These are phyloP conservation scores for Sweltsa coloradensis DNA, from an alignment of 1,140 invertebrate genomes.

Conservation along the genomic window DNA sequence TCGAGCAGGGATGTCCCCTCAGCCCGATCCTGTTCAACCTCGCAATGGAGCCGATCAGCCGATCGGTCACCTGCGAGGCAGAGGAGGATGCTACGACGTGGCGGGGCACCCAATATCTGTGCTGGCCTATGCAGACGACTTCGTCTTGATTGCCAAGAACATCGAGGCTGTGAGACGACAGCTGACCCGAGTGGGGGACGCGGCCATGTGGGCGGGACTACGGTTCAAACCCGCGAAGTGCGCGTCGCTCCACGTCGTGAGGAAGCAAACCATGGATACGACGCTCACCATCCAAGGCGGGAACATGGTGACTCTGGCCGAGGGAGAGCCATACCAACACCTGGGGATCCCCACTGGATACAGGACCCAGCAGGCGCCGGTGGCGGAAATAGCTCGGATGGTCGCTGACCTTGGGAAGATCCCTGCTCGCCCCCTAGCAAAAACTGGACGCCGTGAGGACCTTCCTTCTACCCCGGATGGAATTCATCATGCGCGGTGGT, in stretches of 20 bases:
- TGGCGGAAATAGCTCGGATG: slow-evolving; percentile 12
- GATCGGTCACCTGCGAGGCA: no score
- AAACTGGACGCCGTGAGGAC: slow-evolving; percentile 25
- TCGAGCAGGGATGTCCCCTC: no score
- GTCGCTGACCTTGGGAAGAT: slow-evolving; percentile 14
- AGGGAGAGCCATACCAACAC: slow-evolving; percentile 19
- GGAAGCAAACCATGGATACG: neutral
- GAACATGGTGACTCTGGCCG: slow-evolving; percentile 5
- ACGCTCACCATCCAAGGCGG: slow-evolving; percentile 12
- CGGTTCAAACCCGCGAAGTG: slow-evolving; percentile 23
- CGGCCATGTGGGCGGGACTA: slow-evolving; percentile 13
- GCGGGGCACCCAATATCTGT: no score
- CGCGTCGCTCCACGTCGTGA: slow-evolving; percentile 17
- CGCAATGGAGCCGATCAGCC: no score
- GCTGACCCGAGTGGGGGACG: slow-evolving; percentile 6
- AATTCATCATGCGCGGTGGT: slow-evolving; percentile 22
- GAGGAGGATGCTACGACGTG: no score
- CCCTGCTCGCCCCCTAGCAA: slow-evolving; percentile 27
- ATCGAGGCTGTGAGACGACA: no score
- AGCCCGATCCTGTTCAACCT: no score
- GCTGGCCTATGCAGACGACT: no score
- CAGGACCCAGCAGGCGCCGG: slow-evolving; percentile 17
- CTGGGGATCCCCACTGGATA: slow-evolving; percentile 23
- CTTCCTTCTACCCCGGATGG: slow-evolving; percentile 24
- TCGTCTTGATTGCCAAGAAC: no score